Percentiles rank a stretch among this genome's conserved stretches.
phyloP scores from a whole-genome alignment of 2,888 invertebrate genomes.

The Polymixis lichenea region DNA sequence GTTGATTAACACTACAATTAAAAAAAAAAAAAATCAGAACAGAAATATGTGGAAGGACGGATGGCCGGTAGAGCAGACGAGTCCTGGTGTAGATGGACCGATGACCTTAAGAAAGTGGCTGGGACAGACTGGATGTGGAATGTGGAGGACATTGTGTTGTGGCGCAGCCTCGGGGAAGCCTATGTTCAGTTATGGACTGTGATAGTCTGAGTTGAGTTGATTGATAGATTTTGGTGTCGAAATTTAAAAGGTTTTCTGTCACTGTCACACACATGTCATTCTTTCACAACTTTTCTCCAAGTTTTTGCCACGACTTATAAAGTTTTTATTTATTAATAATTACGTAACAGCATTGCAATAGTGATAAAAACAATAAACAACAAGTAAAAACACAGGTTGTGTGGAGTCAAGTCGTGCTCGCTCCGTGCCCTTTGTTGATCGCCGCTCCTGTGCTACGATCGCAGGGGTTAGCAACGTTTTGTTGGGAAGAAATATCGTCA shows the following conservation, averaged over 20 bases:
- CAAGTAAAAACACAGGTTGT: conserved; percentile 75
- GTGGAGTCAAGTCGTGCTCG: conserved; percentile 72
- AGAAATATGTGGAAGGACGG: not conserved
- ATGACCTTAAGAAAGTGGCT: too few species aligned
- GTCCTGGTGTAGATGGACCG: too few species aligned
- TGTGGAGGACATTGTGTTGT: too few species aligned
- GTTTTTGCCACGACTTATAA: not conserved
- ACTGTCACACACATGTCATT: not conserved
- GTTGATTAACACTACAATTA: not conserved
- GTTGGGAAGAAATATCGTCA: not conserved
- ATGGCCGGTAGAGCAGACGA: too few species aligned
- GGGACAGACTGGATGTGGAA: too few species aligned
- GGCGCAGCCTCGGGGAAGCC: too few species aligned
- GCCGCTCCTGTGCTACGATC: conserved; percentile 73
- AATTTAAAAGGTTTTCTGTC: not conserved
- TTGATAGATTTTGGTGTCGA: not conserved
- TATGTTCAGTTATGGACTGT: too few species aligned
- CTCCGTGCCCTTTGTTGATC: conserved; percentile 75
- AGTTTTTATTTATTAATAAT: conserved; percentile 46
- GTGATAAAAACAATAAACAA: conserved; percentile 75
- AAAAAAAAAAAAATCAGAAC: not conserved
- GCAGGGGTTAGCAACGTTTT: conserved; percentile 67
- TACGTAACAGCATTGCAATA: conserved; percentile 46
- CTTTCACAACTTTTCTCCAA: not conserved
- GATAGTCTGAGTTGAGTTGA: not conserved